A percentile compares a stretch with the other conserved stretches of the same genome.
phyloP scores from a whole-genome alignment of 2,797 vertebrate species.

The Decapterus maruadsi region DNA sequence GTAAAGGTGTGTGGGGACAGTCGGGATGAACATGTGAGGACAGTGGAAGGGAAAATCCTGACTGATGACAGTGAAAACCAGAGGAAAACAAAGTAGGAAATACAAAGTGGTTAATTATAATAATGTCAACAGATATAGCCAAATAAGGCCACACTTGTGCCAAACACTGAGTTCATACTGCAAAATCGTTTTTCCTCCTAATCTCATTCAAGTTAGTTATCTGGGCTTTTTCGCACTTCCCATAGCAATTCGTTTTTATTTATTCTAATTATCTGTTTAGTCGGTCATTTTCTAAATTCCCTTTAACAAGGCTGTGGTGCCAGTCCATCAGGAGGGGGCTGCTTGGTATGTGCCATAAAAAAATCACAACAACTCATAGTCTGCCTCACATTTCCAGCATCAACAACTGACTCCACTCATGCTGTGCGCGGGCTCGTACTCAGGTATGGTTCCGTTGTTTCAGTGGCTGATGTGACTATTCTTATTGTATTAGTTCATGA shows the following conservation, averaged over 20 bases:
- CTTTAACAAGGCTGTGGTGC: slow-evolving; percentile 76
- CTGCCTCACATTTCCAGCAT: slow-evolving; percentile 57
- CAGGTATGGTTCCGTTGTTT: slow-evolving; percentile 48
- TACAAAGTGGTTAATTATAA: slow-evolving; percentile 43
- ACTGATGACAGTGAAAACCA: slow-evolving; percentile 35
- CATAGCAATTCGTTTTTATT: slow-evolving; percentile 73
- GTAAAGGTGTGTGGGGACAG: slow-evolving; percentile 15
- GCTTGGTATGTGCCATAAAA: slow-evolving; percentile 54
- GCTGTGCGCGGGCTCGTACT: slow-evolving; percentile 57
- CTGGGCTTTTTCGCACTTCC: slow-evolving; percentile 57
- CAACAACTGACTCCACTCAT: slow-evolving; percentile 36
- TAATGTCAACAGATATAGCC: slow-evolving; percentile 33
- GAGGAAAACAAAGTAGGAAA: slow-evolving; percentile 34
- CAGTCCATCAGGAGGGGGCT: slow-evolving; percentile 51
- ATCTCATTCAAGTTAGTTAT: slow-evolving; percentile 62
- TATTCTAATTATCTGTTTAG: slow-evolving; percentile 78
- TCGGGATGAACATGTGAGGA: slow-evolving; percentile 23
- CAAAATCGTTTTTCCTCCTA: slow-evolving; percentile 27
- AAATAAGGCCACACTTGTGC: slow-evolving; percentile 41
- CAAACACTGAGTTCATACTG: slow-evolving; percentile 35
- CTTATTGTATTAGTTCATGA: slow-evolving; percentile 9
- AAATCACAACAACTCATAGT: slow-evolving; percentile 20
- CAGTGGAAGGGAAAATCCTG: slow-evolving; percentile 29
- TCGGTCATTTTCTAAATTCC: slow-evolving; percentile 71
- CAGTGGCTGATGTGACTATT: slow-evolving; percentile 22